A percentile compares a stretch with the other conserved stretches of the same genome.
Evolutionary conservation across 2,888 invertebrate genomes (phyloP).

Genomic region (Nomada ruficornis): DNA sequence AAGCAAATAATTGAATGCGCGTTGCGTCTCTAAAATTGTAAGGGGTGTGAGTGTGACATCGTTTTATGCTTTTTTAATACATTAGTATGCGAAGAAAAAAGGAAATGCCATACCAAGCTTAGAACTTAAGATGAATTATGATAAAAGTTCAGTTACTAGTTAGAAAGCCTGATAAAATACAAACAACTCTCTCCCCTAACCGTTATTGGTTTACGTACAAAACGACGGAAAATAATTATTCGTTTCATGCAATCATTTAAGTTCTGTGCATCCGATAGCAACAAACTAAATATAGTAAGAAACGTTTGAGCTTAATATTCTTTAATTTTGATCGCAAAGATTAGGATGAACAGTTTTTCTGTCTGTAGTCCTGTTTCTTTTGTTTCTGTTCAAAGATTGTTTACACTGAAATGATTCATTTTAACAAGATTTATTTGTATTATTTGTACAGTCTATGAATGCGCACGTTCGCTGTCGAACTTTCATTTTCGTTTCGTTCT

Average conservation of each 20-base stretch:
- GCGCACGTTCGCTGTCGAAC: background rate
- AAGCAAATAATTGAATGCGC: conserved; percentile 17
- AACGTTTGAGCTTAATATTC: background rate
- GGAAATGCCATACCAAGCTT: conserved; percentile 82
- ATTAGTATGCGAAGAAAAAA: conserved; percentile 38
- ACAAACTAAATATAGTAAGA: too few species aligned
- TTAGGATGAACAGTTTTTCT: background rate
- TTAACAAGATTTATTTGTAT: conserved; percentile 17
- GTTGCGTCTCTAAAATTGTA: conserved; percentile 13
- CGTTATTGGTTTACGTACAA: conserved; percentile 29
- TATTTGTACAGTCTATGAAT: background rate
- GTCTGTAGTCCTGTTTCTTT: background rate
- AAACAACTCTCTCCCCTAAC: conserved; percentile 43
- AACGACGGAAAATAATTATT: conserved; percentile 5
- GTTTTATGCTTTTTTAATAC: conserved; percentile 36
- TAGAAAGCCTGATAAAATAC: conserved; percentile 7
- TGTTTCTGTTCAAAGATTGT: background rate
- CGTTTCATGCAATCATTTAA: conserved; percentile 5
- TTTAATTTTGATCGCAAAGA: conserved; percentile 4
- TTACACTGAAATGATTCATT: background rate
- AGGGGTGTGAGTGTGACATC: conserved; percentile 26
- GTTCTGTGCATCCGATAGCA: too few species aligned
- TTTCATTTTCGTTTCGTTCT: conserved; percentile 32
- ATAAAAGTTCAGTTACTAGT: conserved; percentile 28
- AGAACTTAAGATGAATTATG: conserved; percentile 55